These are phyloP conservation scores for Neosilurus hyrtlii DNA, from an alignment of 2,797 vertebrate species.

Conservation along the genomic window DNA sequence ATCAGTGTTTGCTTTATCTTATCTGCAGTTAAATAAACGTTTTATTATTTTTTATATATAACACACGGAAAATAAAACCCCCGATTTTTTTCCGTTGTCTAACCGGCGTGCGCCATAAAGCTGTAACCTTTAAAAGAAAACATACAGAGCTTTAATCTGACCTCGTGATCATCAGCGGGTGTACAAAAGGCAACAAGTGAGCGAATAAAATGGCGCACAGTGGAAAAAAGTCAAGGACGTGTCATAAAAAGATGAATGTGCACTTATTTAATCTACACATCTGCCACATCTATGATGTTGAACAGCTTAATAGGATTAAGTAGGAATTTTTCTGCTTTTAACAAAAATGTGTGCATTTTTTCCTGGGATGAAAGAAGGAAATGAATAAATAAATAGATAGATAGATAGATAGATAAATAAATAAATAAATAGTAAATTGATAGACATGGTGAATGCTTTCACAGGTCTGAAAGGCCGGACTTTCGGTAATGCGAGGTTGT, in stretches of 20 bases:
- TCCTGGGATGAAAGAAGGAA: no score
- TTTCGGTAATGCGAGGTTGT: constrained; percentile 36
- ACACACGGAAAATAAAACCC: background rate
- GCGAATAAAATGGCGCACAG: background rate
- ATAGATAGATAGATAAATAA: background rate
- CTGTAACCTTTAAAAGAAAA: no score
- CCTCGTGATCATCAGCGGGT: background rate
- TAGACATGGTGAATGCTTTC: background rate
- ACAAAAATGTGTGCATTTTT: background rate
- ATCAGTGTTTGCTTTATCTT: background rate
- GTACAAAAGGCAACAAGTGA: background rate
- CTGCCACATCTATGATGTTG: constrained; percentile 8
- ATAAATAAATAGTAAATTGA: background rate
- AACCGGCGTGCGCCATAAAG: background rate
- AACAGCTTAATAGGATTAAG: constrained; percentile 6
- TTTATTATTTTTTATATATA: background rate
- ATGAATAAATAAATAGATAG: background rate
- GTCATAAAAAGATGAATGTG: constrained; percentile 7
- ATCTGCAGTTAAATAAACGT: background rate
- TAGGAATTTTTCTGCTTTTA: background rate
- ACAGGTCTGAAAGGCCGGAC: constrained; percentile 27
- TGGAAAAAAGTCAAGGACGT: constrained; percentile 18
- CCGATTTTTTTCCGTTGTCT: no score
- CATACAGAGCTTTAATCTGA: background rate
- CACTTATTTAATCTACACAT: constrained; percentile 20